Evolutionary conservation across 2,888 invertebrate species (phyloP).

Genomic region (Trichogramma dendrolimi): DNA sequence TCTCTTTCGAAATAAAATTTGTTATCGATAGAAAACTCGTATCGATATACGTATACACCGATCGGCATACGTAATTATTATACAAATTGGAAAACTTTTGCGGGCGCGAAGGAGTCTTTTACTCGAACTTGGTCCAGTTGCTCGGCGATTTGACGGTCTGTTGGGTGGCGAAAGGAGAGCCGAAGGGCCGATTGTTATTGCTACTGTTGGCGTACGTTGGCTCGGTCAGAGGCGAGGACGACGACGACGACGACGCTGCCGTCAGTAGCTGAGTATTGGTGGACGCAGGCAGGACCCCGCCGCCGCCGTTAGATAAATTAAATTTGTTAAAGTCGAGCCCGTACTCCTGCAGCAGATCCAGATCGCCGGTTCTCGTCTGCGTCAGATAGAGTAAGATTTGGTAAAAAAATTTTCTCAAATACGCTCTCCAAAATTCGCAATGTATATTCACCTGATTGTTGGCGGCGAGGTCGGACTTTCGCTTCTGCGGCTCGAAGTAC

Average conservation of each 20-base stretch:
- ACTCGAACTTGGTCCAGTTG: conserved; percentile 62
- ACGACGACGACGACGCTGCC: conserved; percentile 14
- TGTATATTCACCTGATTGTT: conserved; percentile 14
- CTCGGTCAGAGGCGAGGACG: conserved; percentile 24
- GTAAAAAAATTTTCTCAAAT: not conserved
- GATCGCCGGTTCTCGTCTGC: conserved; percentile 53
- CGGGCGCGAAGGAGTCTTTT: conserved; percentile 28
- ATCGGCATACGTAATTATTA: no score
- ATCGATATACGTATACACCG: no score
- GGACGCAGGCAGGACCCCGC: conserved; percentile 16
- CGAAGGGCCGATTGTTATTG: conserved; percentile 45
- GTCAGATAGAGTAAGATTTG: not conserved
- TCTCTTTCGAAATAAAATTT: no score
- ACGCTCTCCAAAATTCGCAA: not conserved
- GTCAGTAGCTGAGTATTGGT: conserved; percentile 23
- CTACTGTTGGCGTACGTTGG: conserved; percentile 35
- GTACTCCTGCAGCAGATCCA: conserved; percentile 69
- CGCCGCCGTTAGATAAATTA: conserved; percentile 44
- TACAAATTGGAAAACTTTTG: no score
- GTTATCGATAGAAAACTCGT: no score
- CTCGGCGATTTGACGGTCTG: conserved; percentile 54
- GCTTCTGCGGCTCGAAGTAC: conserved; percentile 52
- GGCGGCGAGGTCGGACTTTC: conserved; percentile 13
- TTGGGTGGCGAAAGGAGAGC: conserved; percentile 42
- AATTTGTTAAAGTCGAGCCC: conserved; percentile 67